These are phyloP conservation scores for Notodonta ziczac DNA, from an alignment of 2,888 invertebrate genomes.

Conservation along the genomic window DNA sequence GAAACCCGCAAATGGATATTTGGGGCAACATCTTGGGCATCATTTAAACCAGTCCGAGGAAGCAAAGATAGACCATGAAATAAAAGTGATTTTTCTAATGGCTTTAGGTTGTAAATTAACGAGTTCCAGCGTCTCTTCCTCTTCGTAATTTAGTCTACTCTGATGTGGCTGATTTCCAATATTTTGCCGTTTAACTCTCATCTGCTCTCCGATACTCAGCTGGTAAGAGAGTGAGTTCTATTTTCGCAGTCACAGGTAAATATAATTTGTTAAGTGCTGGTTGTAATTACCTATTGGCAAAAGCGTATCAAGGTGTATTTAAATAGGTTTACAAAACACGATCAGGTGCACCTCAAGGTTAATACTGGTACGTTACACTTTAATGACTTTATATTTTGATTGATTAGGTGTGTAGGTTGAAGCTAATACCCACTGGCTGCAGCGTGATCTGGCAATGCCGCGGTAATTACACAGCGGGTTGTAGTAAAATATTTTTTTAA, in stretches of 20 bases:
- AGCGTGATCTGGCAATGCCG: constrained; percentile 12
- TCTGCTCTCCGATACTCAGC: background rate
- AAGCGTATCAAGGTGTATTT: constrained; percentile 1
- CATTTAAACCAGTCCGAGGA: constrained; percentile 34
- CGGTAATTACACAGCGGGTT: constrained; percentile 12
- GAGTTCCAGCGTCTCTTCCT: background rate
- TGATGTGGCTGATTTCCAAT: background rate
- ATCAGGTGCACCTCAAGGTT: constrained; percentile 14
- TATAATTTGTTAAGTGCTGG: no score
- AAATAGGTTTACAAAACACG: constrained; percentile 12
- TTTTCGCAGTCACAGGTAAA: background rate
- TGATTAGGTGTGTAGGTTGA: constrained; percentile 12
- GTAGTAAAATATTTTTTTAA: constrained; percentile 14
- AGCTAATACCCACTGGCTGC: constrained; percentile 5
- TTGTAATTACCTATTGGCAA: background rate
- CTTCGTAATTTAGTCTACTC: background rate
- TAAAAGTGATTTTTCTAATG: background rate
- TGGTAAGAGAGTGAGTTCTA: background rate
- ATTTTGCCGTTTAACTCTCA: background rate
- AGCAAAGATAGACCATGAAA: constrained; percentile 13
- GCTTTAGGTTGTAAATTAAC: background rate
- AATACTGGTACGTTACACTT: constrained; percentile 12
- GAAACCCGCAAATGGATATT: constrained; percentile 32
- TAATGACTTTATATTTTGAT: constrained; percentile 20
- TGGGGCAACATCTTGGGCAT: constrained; percentile 29